Conservation (phyloP, 2,797 vertebrate genomes). For the Eospalax fontanierii region DNA sequence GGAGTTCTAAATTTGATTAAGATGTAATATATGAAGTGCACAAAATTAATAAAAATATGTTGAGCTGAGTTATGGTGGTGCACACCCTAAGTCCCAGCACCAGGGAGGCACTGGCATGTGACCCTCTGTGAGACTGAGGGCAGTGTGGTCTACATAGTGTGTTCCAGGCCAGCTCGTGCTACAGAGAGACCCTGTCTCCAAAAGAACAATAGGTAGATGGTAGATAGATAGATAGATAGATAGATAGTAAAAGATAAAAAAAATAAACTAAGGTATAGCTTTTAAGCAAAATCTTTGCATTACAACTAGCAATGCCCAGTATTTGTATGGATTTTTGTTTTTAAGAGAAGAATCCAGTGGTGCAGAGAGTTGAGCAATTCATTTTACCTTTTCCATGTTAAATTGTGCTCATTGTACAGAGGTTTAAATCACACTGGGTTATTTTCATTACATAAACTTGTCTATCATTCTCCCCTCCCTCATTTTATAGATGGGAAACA, state of each 20-base stretch:
- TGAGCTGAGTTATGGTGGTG: no score
- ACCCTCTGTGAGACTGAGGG: no score
- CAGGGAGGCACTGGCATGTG: no score
- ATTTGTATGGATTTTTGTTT: background rate
- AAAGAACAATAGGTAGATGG: no score
- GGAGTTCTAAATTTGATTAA: no score
- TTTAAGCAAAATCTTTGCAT: conserved; percentile 29
- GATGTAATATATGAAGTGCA: no score
- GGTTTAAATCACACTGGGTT: background rate
- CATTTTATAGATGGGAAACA: background rate
- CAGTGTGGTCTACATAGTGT: no score
- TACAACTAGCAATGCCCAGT: background rate
- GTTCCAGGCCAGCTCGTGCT: no score
- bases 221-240: no score
- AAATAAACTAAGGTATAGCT: conserved; percentile 24
- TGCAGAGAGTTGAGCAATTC: background rate
- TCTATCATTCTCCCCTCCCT: background rate
- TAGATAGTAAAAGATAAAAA: background rate
- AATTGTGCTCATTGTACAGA: conserved; percentile 10
- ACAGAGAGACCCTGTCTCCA: no score
- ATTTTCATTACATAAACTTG: conserved; percentile 21
- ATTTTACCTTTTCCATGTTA: conserved; percentile 19
- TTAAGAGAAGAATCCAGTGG: background rate
- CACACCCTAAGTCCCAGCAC: no score
- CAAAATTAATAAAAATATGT: no score